Base-by-base conservation (phyloP, 2,797 vertebrate genomes). In the Merluccius polli region DNA sequence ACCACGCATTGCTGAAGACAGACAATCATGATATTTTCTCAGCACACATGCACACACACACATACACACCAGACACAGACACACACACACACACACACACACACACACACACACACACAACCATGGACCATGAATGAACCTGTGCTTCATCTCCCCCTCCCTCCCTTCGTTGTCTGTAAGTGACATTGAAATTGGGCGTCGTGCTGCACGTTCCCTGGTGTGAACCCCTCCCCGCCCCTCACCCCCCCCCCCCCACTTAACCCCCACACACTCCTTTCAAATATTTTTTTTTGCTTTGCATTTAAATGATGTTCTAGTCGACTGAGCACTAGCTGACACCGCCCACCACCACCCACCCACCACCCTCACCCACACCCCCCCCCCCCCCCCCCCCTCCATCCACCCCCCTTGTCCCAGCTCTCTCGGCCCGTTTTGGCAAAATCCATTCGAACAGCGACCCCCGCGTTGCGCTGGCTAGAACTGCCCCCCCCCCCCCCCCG, bases 401-500 rank as follows among this genome's bases (percentile, higher is more conserved):
- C 12, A n/a, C 30, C 73, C 3, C 30, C 79, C 33, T 59, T 67
- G 73, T 71, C 4, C 83, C 81, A 84, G 90, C 82, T 59, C 82
- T 87, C 85, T 88, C 77, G 24, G 78, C 86, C 74, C 18, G 12
- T 36, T 36, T 36, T 36, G 35, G 38, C 38, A 3, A 12, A 41
- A 41, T 15, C 38, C 38, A 84, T 82, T 80, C 86, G 79, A 78
- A 68, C 75, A 85, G 73, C 76, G 70, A 75, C 85, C 81, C 87
- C 82, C 86, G 86, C 86, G 86, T 12, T 87, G 84, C 78, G 84
- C 78, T 79, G 82, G 79, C 84, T 84, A 86, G 36, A 24, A 38
- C 41, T n/a, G 15, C 65, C 85, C 85, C 85, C 84, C 82, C 83
- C 78, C 75, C 78, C 83, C 84, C 70, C 78, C 87, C 87, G 87